Evolutionary conservation across 1,140 invertebrate species (phyloP).

Genomic region (Drosophila arawakana): DNA sequence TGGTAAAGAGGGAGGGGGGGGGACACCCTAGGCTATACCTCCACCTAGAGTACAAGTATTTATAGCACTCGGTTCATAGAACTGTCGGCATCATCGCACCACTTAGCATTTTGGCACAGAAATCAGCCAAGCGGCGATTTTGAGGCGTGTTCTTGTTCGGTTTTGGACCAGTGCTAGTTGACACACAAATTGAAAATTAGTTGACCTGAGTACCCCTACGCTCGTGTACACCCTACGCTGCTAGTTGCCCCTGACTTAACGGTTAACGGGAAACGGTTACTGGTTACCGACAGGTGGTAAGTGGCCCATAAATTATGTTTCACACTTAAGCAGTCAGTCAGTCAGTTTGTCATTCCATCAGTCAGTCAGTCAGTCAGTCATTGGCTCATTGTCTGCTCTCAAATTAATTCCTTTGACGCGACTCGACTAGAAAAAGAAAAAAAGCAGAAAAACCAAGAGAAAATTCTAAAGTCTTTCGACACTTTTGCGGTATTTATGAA

Average conservation of each 20-base stretch:
- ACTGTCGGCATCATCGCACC: constrained; percentile 17
- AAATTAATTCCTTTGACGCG: constrained; percentile 51
- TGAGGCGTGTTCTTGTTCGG: constrained; percentile 3
- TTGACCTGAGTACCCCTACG: not conserved
- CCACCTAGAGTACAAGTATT: constrained; percentile 14
- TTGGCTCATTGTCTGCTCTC: constrained; percentile 45
- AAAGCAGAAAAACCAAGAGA: constrained; percentile 19
- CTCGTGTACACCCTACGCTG: not conserved
- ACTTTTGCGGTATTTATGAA: constrained; percentile 38
- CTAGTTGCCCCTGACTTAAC: not conserved
- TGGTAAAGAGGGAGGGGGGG: no score
- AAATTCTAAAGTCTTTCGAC: constrained; percentile 43
- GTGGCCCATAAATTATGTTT: constrained; percentile 56
- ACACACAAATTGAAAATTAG: constrained; percentile 44
- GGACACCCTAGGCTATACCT: not conserved
- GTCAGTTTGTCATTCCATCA: constrained; percentile 1
- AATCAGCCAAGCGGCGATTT: constrained; percentile 28
- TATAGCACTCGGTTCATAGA: constrained; percentile 30
- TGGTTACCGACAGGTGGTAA: constrained; percentile 38
- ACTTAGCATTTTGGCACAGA: constrained; percentile 34
- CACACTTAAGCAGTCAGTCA: constrained; percentile 21
- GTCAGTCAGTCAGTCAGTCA: constrained; percentile 34
- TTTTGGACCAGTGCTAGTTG: constrained; percentile 26
- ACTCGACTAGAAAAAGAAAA: constrained; percentile 13
- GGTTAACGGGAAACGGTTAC: constrained; percentile 21